Evolutionary conservation across 2,113 vertebrate species (phyloP).

Genomic region (Pseudorectes ferrugineus): DNA sequence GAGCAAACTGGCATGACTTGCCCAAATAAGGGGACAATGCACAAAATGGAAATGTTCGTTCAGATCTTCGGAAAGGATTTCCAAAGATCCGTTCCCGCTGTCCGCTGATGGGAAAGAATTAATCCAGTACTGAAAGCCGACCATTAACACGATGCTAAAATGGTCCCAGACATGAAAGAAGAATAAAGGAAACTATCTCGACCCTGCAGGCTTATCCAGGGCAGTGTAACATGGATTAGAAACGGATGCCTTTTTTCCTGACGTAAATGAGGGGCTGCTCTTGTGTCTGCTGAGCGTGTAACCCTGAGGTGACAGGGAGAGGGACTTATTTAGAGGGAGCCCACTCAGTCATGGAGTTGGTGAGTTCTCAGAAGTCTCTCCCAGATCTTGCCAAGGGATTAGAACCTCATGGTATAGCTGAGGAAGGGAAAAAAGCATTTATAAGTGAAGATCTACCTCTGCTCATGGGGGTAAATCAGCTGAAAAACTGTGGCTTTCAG

Average conservation of each 20-base stretch:
- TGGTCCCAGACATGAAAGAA: not conserved
- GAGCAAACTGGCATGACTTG: not conserved
- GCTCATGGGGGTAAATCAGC: rapidly evolving
- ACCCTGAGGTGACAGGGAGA: not conserved
- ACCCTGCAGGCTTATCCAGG: not conserved
- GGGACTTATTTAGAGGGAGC: not conserved
- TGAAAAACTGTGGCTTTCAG: not conserved
- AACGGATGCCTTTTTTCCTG: not conserved
- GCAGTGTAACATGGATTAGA: not conserved
- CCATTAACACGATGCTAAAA: not conserved
- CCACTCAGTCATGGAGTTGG: not conserved
- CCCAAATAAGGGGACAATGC: not conserved
- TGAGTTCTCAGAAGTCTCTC: not conserved
- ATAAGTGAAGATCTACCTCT: not conserved
- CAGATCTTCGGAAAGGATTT: not conserved
- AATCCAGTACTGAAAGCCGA: not conserved
- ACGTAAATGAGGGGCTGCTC: not conserved
- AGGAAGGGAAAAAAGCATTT: not conserved
- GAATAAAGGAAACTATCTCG: constrained; percentile 19
- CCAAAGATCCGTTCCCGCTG: not conserved
- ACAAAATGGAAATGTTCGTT: not conserved
- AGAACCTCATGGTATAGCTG: not conserved
- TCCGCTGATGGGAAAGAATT: not conserved
- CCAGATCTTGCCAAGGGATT: not conserved
- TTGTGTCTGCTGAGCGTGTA: not conserved